Percentiles rank a stretch among this genome's conserved stretches.
phyloP scores from a whole-genome alignment of 2,113 vertebrate species.

The Puntigrus tetrazona region DNA sequence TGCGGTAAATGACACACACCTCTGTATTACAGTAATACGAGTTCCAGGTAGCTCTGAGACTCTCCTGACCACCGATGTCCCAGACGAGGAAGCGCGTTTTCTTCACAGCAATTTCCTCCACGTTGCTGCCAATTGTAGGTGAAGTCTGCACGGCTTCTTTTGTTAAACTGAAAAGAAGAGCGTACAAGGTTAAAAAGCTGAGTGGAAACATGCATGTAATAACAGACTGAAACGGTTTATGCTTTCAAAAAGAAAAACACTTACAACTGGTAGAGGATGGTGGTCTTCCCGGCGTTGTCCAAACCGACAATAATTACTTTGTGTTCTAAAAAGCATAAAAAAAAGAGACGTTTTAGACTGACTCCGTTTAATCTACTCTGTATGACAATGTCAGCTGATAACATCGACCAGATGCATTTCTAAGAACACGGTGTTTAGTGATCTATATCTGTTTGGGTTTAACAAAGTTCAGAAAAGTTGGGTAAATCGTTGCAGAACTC shows the following conservation, averaged over 20 bases:
- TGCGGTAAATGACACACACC: constrained; percentile 65
- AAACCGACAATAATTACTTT: constrained; percentile 84
- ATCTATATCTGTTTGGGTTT: not conserved
- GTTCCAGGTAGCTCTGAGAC: constrained; percentile 79
- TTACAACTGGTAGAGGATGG: constrained; percentile 86
- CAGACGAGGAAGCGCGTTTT: constrained; percentile 85
- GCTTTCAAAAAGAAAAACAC: constrained; percentile 52
- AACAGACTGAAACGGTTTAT: not conserved
- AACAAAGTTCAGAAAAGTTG: not conserved
- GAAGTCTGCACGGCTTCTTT: constrained; percentile 83
- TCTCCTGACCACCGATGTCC: constrained; percentile 84
- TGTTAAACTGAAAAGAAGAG: constrained; percentile 71
- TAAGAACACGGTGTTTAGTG: not conserved
- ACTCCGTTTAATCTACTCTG: not conserved
- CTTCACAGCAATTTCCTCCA: constrained; percentile 78
- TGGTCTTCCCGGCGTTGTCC: constrained; percentile 85
- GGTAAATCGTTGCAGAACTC: not conserved
- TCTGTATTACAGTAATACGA: constrained; percentile 82
- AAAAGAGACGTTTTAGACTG: too few species aligned
- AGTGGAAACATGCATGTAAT: not conserved
- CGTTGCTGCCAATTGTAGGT: constrained; percentile 84
- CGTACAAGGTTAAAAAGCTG: not conserved
- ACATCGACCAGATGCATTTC: not conserved
- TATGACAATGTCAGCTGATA: not conserved
- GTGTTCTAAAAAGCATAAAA: constrained; percentile 74